Evolutionary conservation across 2,113 vertebrate genomes (phyloP).

Genomic region (Rhizomys pruinosus): DNA sequence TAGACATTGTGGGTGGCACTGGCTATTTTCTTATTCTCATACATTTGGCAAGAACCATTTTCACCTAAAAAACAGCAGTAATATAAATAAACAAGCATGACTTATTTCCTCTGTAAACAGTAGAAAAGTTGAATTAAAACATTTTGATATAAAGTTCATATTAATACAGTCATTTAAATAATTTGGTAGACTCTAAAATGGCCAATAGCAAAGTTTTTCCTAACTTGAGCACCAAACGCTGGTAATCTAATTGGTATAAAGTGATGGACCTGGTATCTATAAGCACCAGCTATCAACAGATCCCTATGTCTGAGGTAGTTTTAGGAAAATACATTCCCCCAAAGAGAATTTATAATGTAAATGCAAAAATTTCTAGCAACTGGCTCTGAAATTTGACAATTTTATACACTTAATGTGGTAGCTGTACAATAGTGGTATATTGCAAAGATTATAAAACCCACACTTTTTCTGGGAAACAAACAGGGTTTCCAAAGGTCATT

Average conservation of each 20-base stretch:
- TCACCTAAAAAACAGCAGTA: constrained; percentile 89
- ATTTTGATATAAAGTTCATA: background rate
- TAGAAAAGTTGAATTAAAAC: constrained; percentile 37
- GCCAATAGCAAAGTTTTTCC: background rate
- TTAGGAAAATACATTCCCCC: background rate
- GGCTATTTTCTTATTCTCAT: constrained; percentile 98
- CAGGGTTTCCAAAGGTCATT: background rate
- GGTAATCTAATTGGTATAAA: background rate
- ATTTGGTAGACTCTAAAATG: background rate
- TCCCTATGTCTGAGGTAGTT: background rate
- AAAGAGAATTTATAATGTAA: constrained; percentile 38
- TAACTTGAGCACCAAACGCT: constrained; percentile 2
- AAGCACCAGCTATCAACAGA: constrained; percentile 1
- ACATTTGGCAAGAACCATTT: constrained; percentile 92
- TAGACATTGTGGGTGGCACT: constrained; percentile 98
- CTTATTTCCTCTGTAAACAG: constrained; percentile 36
- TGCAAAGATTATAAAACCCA: background rate
- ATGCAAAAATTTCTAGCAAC: constrained; percentile 34
- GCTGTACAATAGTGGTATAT: background rate
- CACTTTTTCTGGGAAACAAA: background rate
- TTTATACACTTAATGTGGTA: background rate
- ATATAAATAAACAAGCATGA: constrained; percentile 45
- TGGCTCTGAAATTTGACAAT: constrained; percentile 10
- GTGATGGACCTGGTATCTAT: background rate
- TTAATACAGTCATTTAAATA: constrained; percentile 31